A percentile compares a stretch with the other conserved stretches of the same genome.
Conservation (phyloP, 2,797 vertebrate species). For the Sylvilagus floridanus region DNA sequence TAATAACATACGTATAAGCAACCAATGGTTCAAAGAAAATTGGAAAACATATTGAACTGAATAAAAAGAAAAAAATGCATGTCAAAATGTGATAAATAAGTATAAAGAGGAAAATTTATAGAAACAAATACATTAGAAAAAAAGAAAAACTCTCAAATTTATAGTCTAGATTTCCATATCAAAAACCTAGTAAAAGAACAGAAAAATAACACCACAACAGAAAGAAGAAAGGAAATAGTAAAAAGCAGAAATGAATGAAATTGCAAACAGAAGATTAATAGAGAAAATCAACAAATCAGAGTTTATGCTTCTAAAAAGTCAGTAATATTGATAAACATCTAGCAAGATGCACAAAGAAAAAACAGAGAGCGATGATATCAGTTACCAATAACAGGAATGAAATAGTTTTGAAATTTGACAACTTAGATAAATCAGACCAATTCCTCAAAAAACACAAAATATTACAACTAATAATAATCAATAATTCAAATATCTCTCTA, state of each 20-base stretch:
- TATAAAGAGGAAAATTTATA: background rate
- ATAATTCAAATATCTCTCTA: background rate
- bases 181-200: slow-evolving; percentile 14
- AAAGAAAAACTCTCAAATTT: background rate
- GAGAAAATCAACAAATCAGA: slow-evolving; percentile 48
- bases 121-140: slow-evolving; percentile 41
- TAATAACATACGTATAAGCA: slow-evolving; percentile 13
- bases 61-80: slow-evolving; percentile 6
- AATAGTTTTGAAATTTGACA: background rate
- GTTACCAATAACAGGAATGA: slow-evolving; percentile 43
- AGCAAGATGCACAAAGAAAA: slow-evolving; percentile 44
- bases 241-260: slow-evolving; percentile 40
- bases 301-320: background rate
- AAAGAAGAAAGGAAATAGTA: slow-evolving; percentile 8
- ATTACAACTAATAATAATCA: background rate
- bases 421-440: slow-evolving; percentile 20
- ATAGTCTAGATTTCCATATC: background rate
- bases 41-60: slow-evolving; percentile 40
- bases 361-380: background rate
- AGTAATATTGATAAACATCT: slow-evolving; percentile 1
- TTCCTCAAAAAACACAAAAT: background rate
- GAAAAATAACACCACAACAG: slow-evolving; percentile 35
- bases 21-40: background rate
- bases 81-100: background rate
- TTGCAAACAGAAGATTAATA: slow-evolving; percentile 18